Conservation (phyloP, 2,888 invertebrate genomes). For the Chalcosyrphus nemorum region DNA sequence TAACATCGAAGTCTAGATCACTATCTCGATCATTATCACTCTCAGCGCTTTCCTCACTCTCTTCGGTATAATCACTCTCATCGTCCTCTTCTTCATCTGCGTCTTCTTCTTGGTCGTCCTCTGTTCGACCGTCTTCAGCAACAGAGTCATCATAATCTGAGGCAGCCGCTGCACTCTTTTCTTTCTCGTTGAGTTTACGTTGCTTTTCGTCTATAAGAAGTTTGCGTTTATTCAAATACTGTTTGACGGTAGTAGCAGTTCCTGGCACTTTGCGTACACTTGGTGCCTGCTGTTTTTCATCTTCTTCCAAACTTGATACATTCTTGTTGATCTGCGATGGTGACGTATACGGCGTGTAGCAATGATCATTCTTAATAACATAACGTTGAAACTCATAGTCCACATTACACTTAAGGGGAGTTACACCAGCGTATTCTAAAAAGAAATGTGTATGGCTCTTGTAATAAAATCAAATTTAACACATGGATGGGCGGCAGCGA, state of each 20-base stretch:
- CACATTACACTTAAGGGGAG: slow-evolving; percentile 78
- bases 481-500: no score
- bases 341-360: slow-evolving; percentile 89
- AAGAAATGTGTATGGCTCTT: slow-evolving; percentile 38
- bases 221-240: slow-evolving; percentile 75
- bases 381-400: slow-evolving; percentile 80
- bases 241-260: slow-evolving; percentile 71
- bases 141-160: slow-evolving; percentile 10
- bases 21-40: slow-evolving; percentile 84
- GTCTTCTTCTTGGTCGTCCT: slow-evolving; percentile 70
- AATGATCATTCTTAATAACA: slow-evolving; percentile 90
- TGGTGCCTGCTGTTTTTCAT: slow-evolving; percentile 74
- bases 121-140: slow-evolving; percentile 62
- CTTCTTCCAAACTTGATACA: slow-evolving; percentile 75
- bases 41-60: slow-evolving; percentile 81
- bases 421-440: slow-evolving; percentile 80
- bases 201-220: slow-evolving; percentile 45
- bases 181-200: slow-evolving; percentile 74
- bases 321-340: slow-evolving; percentile 83
- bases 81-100: slow-evolving; percentile 81
- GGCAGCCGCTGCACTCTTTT: neutral
- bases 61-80: slow-evolving; percentile 83
- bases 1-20: slow-evolving; percentile 86
- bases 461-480: no score
- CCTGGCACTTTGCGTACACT: slow-evolving; percentile 76